A percentile compares a stretch with the other conserved stretches of the same genome.
Evolutionary conservation across 2,797 vertebrate species (phyloP).

Genomic region (Enoplosus armatus): DNA sequence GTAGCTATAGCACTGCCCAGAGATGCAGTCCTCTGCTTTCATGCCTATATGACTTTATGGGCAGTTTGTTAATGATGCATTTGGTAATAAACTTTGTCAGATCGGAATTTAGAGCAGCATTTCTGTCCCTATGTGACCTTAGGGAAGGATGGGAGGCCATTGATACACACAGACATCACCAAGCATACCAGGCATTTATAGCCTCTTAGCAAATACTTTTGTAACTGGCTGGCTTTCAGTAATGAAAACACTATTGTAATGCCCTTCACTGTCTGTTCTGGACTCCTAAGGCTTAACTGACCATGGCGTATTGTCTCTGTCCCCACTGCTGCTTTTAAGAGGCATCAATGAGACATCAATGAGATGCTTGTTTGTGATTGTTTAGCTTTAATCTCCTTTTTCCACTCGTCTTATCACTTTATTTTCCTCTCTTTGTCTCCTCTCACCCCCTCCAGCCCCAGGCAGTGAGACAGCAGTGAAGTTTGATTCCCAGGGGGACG

Average conservation of each 20-base stretch:
- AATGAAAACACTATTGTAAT: conserved; percentile 67
- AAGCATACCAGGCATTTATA: conserved; percentile 67
- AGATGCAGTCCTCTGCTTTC: conserved; percentile 66
- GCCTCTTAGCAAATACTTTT: conserved; percentile 67
- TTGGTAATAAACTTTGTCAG: conserved; percentile 69
- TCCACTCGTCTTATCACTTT: conserved; percentile 50
- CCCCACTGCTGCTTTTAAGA: conserved; percentile 57
- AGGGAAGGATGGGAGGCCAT: conserved; percentile 54
- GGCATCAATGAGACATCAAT: conserved; percentile 66
- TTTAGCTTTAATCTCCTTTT: conserved; percentile 60
- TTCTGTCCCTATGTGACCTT: conserved; percentile 64
- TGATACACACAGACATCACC: conserved; percentile 50
- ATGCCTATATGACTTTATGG: conserved; percentile 73
- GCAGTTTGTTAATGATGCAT: conserved; percentile 71
- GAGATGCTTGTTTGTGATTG: conserved; percentile 54
- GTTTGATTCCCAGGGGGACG: conserved; percentile 96
- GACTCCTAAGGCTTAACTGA: conserved; percentile 59
- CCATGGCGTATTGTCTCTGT: conserved; percentile 59
- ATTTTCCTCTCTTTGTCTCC: conserved; percentile 37
- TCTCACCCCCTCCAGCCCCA: conserved; percentile 84
- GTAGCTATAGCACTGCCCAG: conserved; percentile 68
- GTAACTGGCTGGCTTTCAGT: conserved; percentile 53
- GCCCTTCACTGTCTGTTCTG: conserved; percentile 48
- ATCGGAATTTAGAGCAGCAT: conserved; percentile 54
- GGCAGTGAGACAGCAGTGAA: conserved; percentile 92